Evolutionary conservation across 2,888 invertebrate genomes (phyloP).

Genomic region (Rugalucina vietnamica): DNA sequence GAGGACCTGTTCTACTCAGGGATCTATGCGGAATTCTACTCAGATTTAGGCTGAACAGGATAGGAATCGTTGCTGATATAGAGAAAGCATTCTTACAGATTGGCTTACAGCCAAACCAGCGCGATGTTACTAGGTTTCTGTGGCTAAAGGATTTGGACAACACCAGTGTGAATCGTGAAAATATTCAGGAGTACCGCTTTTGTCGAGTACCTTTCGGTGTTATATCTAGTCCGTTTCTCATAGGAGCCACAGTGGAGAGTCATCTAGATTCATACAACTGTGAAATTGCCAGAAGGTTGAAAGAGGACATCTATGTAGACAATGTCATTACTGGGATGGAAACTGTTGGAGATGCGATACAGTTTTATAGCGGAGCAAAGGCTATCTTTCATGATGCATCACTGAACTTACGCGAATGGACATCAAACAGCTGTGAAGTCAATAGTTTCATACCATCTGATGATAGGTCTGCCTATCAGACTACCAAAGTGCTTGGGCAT

Average conservation of each 20-base stretch:
- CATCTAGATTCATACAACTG: conserved; percentile 9
- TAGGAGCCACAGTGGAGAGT: conserved; percentile 23
- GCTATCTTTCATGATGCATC: conserved; percentile 5
- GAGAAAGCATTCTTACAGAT: conserved; percentile 33
- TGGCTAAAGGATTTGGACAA: conserved; percentile 17
- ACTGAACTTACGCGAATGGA: conserved; percentile 33
- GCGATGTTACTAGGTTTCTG: conserved; percentile 18
- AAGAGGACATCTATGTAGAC: conserved; percentile 24
- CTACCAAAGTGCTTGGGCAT: conserved; percentile 20
- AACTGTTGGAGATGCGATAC: background rate
- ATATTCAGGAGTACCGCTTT: conserved; percentile 26
- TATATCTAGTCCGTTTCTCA: conserved; percentile 28
- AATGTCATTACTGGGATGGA: conserved; percentile 16
- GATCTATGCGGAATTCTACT: conserved; percentile 28
- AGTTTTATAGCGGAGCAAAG: conserved; percentile 16
- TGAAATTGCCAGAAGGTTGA: background rate
- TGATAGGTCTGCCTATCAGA: conserved; percentile 6
- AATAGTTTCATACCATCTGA: background rate
- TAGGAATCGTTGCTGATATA: background rate
- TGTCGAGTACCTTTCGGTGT: conserved; percentile 33
- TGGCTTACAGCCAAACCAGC: background rate
- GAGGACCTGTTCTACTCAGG: conserved; percentile 29
- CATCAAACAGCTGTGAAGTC: conserved; percentile 23
- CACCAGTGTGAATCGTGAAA: background rate
- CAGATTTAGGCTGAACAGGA: conserved; percentile 14